Base-by-base conservation (phyloP, 2,888 invertebrate species). In the Cryptus viduatorius region DNA sequence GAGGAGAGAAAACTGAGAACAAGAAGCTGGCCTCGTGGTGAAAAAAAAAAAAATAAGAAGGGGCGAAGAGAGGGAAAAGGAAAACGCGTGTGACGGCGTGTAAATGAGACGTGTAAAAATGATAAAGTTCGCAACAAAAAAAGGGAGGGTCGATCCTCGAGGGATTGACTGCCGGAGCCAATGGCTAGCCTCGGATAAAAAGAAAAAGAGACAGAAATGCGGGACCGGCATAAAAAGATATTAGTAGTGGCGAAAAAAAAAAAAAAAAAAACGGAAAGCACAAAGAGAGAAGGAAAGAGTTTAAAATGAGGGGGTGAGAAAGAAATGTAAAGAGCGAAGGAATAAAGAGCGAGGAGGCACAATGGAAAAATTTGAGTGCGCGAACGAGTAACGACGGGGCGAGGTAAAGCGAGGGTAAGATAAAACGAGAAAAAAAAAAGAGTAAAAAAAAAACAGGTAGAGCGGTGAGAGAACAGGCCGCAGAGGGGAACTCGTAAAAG, bases 401-500 rank as follows among this genome's bases (percentile, higher is more conserved):
- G 68, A 24, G 56, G 77, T 53, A 31, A 71, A 10, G 56, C 16
- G 53, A 53, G 29, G n/a, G 37, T 29, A 50, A 75, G 75, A 79
- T 56, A 77, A 80, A 72, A 67, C 12, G 72, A 59, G 71, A 72
- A 71, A 69, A 50, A 69, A 50, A n/a, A 31, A 16, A 37, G n/a
- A 64, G 42, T 16, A 42, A 19, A 42, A 56, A 56, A 24, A 50
- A 65, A 69, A 84, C 81, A 42, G 65, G 59, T 77, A 82, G 64
- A 73, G 64, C 68, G 68, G 24, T 46, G 69, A 79, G 78, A 72
- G 69, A 83, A 77, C 80, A 69, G 86, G 76, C 82, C 76, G 76
- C 84, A 79, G 83, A 82, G 75, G 78, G 79, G 59, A 46, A 65
- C 87, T 91, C 91, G 82, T 90, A 92, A 92, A 92, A 91, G 90